A percentile compares a stretch with the other conserved stretches of the same genome.
Evolutionary conservation across 2,888 invertebrate genomes (phyloP).

Genomic region (Rhorus exstirpatorius): DNA sequence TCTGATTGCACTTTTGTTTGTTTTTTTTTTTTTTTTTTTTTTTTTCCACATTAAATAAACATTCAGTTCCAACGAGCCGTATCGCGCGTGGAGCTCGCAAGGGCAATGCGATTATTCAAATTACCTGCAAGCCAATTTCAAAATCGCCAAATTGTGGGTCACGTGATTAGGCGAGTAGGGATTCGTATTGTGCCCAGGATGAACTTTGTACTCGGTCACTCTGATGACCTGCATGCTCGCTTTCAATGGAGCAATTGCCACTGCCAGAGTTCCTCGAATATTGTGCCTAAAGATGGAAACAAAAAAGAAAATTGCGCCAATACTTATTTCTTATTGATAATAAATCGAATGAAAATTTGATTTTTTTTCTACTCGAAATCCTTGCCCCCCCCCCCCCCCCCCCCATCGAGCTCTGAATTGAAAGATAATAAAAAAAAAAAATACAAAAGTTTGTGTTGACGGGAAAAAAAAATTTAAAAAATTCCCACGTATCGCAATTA

Average conservation of each 20-base stretch:
- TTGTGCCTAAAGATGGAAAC: slow-evolving; percentile 72
- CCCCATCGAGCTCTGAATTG: too few relatives aligned
- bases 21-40: too few relatives aligned
- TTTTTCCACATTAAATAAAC: too few relatives aligned
- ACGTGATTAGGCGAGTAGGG: slow-evolving; percentile 64
- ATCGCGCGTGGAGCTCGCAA: too few relatives aligned
- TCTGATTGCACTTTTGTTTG: too few relatives aligned
- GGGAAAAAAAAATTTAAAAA: slow-evolving; percentile 6
- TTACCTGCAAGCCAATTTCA: slow-evolving; percentile 74
- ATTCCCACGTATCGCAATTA: not conserved
- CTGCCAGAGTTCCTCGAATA: slow-evolving; percentile 73
- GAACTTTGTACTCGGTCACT: slow-evolving; percentile 71
- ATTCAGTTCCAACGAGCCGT: too few relatives aligned
- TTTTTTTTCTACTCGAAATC: too few relatives aligned
- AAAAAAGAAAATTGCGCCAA: slow-evolving; percentile 3
- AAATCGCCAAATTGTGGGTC: slow-evolving; percentile 74
- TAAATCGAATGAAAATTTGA: not conserved
- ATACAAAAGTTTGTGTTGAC: not conserved
- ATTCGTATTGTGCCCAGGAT: slow-evolving; percentile 69
- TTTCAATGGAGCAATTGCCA: slow-evolving; percentile 70
- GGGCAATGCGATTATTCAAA: not conserved
- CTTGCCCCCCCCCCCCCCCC: too few relatives aligned
- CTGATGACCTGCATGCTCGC: slow-evolving; percentile 71
- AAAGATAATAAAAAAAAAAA: slow-evolving; percentile 3
- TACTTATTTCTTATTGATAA: not conserved